A percentile compares a stretch with the other conserved stretches of the same genome.
phyloP scores from a whole-genome alignment of 1,140 invertebrate genomes.

The Hycleus phaleratus region DNA sequence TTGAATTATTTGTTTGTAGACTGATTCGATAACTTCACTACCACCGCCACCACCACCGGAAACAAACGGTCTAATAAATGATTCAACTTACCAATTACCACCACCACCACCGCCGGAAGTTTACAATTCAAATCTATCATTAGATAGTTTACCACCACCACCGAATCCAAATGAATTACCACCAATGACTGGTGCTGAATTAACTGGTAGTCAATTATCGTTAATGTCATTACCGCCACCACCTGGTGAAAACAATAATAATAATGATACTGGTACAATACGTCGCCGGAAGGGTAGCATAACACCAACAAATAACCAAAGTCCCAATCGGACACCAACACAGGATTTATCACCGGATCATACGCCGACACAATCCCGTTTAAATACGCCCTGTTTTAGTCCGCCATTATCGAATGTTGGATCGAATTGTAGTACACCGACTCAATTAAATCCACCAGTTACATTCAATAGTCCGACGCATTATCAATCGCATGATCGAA shows the following conservation, averaged over 20 bases:
- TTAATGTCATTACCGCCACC: slow-evolving; percentile 61
- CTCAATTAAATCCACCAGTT: slow-evolving; percentile 28
- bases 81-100: slow-evolving; percentile 42
- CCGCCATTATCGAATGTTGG: slow-evolving; percentile 43
- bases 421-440: slow-evolving; percentile 35
- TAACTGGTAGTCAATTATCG: slow-evolving; percentile 60
- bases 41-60: slow-evolving; percentile 45
- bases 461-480: slow-evolving; percentile 31
- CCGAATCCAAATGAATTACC: slow-evolving; percentile 60
- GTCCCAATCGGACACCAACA: slow-evolving; percentile 37
- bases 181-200: slow-evolving; percentile 48
- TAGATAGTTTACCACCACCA: slow-evolving; percentile 68
- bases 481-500: slow-evolving; percentile 13
- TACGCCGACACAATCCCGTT: slow-evolving; percentile 39
- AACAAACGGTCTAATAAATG: slow-evolving; percentile 39
- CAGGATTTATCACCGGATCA: slow-evolving; percentile 39
- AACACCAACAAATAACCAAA: slow-evolving; percentile 35
- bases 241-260: slow-evolving; percentile 32
- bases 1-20: slow-evolving; percentile 28
- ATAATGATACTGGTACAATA: slow-evolving; percentile 43
- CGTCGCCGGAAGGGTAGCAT: slow-evolving; percentile 34
- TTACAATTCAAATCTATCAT: slow-evolving; percentile 65
- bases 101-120: slow-evolving; percentile 58
- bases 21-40: slow-evolving; percentile 48
- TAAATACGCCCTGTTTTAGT: slow-evolving; percentile 43